phyloP scores from a whole-genome alignment of 1,140 invertebrate species.

The Plutomurus gul region DNA sequence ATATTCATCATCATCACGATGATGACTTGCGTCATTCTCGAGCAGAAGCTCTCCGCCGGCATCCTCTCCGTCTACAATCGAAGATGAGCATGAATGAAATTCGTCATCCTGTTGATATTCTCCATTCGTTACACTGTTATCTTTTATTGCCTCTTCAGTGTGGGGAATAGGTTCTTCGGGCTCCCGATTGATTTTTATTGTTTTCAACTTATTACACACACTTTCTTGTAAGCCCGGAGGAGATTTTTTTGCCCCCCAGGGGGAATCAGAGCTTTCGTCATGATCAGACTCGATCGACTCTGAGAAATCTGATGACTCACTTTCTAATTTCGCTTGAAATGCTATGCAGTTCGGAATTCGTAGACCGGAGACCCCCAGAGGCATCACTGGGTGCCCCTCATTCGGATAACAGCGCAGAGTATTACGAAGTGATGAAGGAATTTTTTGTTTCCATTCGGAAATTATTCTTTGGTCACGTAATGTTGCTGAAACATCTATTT shows the following conservation, averaged over 20 bases:
- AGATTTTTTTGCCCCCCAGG: constrained; percentile 39
- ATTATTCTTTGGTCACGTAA: constrained; percentile 39
- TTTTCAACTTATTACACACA: constrained; percentile 46
- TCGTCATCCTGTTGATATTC: neutral
- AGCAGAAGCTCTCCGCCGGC: neutral
- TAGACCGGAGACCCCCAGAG: constrained; percentile 45
- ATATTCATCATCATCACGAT: neutral
- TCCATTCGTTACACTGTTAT: neutral
- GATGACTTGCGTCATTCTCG: neutral
- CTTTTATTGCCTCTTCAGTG: neutral
- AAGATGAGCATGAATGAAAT: neutral
- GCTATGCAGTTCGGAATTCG: constrained; percentile 48
- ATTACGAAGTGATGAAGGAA: constrained; percentile 38
- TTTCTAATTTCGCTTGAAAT: constrained; percentile 1
- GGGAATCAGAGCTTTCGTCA: constrained; percentile 43
- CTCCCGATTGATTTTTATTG: constrained; percentile 3
- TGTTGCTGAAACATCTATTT: constrained; percentile 39
- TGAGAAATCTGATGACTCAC: neutral
- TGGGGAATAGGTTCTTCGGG: too few relatives aligned
- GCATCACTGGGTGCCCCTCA: constrained; percentile 44
- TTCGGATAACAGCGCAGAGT: constrained; percentile 33
- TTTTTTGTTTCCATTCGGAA: constrained; percentile 31
- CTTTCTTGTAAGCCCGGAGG: constrained; percentile 48
- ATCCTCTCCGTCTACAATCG: neutral
- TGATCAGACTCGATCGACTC: constrained; percentile 38